Evolutionary conservation across 2,797 vertebrate species (phyloP), one percentile per base, ranked within the genome.

Genomic region (Podarcis lilfordi): DNA sequence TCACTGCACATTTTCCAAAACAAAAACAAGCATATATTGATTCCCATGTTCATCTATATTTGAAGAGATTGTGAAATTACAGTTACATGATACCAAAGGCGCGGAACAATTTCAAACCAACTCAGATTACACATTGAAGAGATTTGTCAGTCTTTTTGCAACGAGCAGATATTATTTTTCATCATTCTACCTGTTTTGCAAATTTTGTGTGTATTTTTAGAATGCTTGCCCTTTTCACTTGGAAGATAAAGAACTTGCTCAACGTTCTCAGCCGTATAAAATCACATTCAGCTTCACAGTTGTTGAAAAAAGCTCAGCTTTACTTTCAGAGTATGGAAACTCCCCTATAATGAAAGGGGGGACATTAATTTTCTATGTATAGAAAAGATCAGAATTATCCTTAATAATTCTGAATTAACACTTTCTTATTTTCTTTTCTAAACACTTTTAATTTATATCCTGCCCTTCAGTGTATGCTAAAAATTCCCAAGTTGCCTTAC

Each of bases 231-330:
- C 88, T 79, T 25, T 4, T 76, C 94, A 94, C 76, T 77, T 64
- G 75, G 85, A 92, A 95, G 93, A 94, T 94, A 94, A 96, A 90
- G 92, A 89, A 1, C 27, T 84, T 40, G 10, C 0, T 74, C 32
- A 71, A 76, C 84, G 50, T 91, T 77, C 84, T 74, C 80, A 94
- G 50, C n/a, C 64, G 0, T 23, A 89, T 40, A 91, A 84, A 92
- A 92, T 89, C 92, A 85, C 82, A 94, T 94, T 94, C 95, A 95
- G 95, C 91, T 89, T 19, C 89, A 84, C 69, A 68, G 71, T 43
- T 89, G 85, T 88, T 75, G 85, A 2, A 23, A 88, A 88, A 86
- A 50, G 55, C 43, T 23, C 55, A 37, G 23, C 80, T 59, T 17
- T 37, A 72, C 37, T 84, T 87, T 79, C 43, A 71, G 27, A 71